phyloP scores from a whole-genome alignment of 1,140 invertebrate genomes.

The Drosophila cardini region DNA sequence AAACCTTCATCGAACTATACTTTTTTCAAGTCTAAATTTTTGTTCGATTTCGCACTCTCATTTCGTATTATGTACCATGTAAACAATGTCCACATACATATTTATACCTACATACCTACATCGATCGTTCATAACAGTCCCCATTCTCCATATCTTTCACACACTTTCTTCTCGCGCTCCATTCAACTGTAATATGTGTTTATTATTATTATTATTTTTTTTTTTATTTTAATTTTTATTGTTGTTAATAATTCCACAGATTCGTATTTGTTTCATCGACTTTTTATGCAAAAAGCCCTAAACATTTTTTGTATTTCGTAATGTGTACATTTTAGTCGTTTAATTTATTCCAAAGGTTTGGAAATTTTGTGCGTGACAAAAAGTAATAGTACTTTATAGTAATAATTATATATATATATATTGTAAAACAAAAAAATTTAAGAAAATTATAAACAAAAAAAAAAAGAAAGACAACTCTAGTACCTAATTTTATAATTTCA shows the following conservation, averaged over 20 bases:
- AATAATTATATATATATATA: conserved; percentile 60
- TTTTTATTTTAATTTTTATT: not conserved
- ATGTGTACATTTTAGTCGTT: conserved; percentile 79
- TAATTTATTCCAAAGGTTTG: conserved; percentile 79
- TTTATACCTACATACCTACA: conserved; percentile 42
- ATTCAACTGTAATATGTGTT: too few relatives aligned
- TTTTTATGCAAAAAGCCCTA: conserved; percentile 38
- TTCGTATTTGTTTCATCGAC: conserved; percentile 26
- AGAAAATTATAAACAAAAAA: too few relatives aligned
- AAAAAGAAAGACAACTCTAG: conserved; percentile 60
- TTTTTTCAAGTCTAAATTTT: conserved; percentile 49
- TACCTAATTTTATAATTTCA: conserved; percentile 76
- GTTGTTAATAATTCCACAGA: conserved; percentile 11
- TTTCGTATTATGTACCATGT: conserved; percentile 10
- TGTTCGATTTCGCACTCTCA: conserved; percentile 20
- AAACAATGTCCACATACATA: conserved; percentile 55
- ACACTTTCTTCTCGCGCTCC: conserved; percentile 1
- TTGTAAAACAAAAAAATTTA: conserved; percentile 13
- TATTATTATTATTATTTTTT: not conserved
- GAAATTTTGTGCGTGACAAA: conserved; percentile 69
- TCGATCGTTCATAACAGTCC: conserved; percentile 32
- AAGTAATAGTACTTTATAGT: conserved; percentile 75
- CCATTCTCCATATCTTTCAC: not conserved
- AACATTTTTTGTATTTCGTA: conserved; percentile 63
- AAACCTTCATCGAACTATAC: not conserved